Evolutionary conservation across 1,140 invertebrate genomes (phyloP).

Genomic region (Atopsyche davidsoni): DNA sequence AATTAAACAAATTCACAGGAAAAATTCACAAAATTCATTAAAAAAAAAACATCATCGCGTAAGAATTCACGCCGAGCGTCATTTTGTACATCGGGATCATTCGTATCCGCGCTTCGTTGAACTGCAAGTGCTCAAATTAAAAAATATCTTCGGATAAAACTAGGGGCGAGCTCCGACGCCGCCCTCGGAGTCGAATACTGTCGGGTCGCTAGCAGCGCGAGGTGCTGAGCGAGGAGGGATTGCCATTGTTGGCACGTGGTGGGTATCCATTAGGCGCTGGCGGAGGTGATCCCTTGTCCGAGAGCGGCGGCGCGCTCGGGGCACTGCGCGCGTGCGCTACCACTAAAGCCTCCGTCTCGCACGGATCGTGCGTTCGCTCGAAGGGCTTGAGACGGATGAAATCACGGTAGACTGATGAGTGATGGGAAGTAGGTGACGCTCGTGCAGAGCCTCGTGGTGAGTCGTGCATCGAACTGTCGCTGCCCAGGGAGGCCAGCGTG

Average conservation of each 20-base stretch:
- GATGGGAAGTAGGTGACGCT: slow-evolving; percentile 2
- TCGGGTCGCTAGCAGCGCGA: slow-evolving; percentile 19
- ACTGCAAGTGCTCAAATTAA: slow-evolving; percentile 16
- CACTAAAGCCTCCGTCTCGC: slow-evolving; percentile 26
- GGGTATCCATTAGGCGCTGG: slow-evolving; percentile 20
- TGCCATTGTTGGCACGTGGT: slow-evolving; percentile 23
- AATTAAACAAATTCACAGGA: no score
- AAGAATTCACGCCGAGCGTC: slow-evolving; percentile 12
- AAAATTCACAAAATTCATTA: slow-evolving; percentile 4
- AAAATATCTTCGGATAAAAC: not conserved
- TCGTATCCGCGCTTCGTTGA: slow-evolving; percentile 7
- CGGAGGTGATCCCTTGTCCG: not conserved
- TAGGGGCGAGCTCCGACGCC: no score
- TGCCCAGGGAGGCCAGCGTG: not conserved
- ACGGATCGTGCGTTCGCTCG: slow-evolving; percentile 20
- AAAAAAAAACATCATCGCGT: slow-evolving; percentile 6
- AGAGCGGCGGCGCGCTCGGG: not conserved
- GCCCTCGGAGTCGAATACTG: slow-evolving; percentile 12
- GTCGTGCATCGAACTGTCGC: slow-evolving; percentile 14
- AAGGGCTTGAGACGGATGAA: slow-evolving; percentile 14
- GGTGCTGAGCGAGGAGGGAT: slow-evolving; percentile 19
- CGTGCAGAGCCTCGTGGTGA: slow-evolving; percentile 3
- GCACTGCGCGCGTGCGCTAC: not conserved
- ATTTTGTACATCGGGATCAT: slow-evolving; percentile 27
- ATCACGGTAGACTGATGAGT: slow-evolving; percentile 20